A percentile compares a stretch with the other conserved stretches of the same genome.
Conservation (phyloP, 2,797 vertebrate species). For the Rhynchotus rufescens region DNA sequence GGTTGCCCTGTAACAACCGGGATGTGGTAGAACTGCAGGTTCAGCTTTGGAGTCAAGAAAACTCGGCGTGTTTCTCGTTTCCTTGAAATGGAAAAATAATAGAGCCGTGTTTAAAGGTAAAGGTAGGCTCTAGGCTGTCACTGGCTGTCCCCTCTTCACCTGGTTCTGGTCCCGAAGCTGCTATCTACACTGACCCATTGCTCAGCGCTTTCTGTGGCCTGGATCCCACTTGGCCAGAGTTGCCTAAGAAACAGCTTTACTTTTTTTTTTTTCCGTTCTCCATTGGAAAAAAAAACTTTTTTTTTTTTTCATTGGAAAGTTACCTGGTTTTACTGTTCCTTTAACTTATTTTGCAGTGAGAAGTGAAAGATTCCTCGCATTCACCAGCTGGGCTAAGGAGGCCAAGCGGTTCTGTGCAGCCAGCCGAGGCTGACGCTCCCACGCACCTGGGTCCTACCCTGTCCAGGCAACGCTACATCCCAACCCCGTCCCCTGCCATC, state of each 20-base stretch:
- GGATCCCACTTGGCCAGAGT: background rate
- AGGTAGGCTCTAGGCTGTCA: background rate
- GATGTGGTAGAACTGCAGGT: conserved; percentile 94
- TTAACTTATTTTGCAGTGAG: background rate
- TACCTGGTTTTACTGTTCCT: accelerated
- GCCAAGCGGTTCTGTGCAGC: background rate
- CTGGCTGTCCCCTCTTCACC: accelerated
- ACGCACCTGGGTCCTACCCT: background rate
- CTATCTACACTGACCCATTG: background rate
- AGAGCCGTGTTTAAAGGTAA: background rate
- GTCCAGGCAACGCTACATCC: accelerated
- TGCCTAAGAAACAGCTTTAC: background rate
- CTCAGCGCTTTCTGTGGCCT: background rate
- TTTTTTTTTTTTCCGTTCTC: background rate
- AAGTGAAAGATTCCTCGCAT: background rate
- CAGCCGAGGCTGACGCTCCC: accelerated
- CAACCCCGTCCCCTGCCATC: accelerated
- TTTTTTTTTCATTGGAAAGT: background rate
- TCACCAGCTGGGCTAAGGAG: too few species aligned
- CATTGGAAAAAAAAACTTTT: background rate
- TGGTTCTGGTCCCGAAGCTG: background rate
- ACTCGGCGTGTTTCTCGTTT: conserved; percentile 89
- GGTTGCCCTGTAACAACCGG: conserved; percentile 76
- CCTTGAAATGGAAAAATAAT: conserved; percentile 72
- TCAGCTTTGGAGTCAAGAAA: conserved; percentile 88